A percentile compares a stretch with the other conserved stretches of the same genome.
Evolutionary conservation across 2,797 vertebrate species (phyloP).

Genomic region (Petrocephalus schoutedeni): DNA sequence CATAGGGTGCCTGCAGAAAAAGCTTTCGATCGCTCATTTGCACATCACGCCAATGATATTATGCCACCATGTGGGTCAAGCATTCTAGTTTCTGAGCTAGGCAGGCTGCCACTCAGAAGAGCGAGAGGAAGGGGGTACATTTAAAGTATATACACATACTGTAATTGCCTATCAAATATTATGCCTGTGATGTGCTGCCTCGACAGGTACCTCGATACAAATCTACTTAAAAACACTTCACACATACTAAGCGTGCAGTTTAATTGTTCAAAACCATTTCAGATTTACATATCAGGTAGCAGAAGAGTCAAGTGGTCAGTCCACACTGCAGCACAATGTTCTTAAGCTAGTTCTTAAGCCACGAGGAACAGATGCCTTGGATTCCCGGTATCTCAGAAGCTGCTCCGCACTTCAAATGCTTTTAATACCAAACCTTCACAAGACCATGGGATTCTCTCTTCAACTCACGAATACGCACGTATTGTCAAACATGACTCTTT

Average conservation of each 20-base stretch:
- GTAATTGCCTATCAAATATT: neutral
- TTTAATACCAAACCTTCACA: neutral
- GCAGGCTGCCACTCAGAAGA: no score
- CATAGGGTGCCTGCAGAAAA: no score
- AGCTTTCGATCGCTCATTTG: no score
- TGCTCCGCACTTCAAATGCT: neutral
- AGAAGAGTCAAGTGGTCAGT: neutral
- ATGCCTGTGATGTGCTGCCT: neutral
- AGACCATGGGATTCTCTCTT: neutral
- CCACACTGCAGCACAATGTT: neutral
- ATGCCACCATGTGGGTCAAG: no score
- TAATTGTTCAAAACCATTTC: neutral
- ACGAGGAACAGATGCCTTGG: neutral
- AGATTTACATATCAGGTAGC: slow-evolving; percentile 6
- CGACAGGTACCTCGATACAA: neutral
- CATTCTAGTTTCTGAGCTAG: no score
- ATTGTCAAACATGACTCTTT: neutral
- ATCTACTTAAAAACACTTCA: neutral
- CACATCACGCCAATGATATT: no score
- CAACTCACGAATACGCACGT: neutral
- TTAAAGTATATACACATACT: no score
- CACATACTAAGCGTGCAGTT: neutral
- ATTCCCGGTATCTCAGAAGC: neutral
- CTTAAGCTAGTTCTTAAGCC: neutral
- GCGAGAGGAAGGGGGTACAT: no score